These are phyloP conservation scores for Neotragus moschatus DNA, from an alignment of 2,113 vertebrate species.

Conservation along the genomic window DNA sequence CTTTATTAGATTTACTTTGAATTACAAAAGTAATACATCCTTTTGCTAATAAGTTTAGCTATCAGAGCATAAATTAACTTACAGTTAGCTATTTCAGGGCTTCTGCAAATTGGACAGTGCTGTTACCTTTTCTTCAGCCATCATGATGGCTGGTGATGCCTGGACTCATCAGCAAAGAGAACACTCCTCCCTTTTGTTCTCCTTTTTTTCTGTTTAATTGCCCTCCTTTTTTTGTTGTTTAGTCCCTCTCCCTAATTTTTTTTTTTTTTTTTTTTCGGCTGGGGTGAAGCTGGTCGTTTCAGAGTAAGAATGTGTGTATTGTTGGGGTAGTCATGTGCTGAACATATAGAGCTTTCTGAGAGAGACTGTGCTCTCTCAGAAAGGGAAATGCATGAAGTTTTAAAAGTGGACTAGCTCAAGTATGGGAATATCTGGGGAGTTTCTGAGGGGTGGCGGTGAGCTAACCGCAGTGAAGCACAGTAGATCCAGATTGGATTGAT, in stretches of 20 bases:
- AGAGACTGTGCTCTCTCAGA: neutral
- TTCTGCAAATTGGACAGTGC: accelerated
- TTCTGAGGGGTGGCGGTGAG: neutral
- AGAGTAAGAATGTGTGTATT: neutral
- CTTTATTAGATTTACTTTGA: constrained; percentile 7
- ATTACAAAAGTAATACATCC: neutral
- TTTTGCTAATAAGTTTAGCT: neutral
- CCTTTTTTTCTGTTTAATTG: neutral
- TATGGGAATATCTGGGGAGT: neutral
- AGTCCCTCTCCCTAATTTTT: neutral
- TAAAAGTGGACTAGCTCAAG: neutral
- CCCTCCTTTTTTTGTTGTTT: neutral
- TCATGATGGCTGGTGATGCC: too few relatives aligned
- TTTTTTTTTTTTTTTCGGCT: neutral
- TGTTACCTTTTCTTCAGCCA: accelerated
- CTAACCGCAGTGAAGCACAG: accelerated
- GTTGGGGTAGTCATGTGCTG: accelerated
- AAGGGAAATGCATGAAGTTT: neutral
- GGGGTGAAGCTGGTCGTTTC: neutral
- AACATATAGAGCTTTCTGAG: neutral
- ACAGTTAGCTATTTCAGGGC: neutral
- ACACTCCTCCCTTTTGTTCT: neutral
- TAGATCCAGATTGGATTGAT: accelerated
- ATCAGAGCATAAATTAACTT: neutral
- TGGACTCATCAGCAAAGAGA: neutral